Evolutionary conservation across 92 coral and sea anemone genomes (phyloP), one percentile per base, ranked within the genome.

Genomic region (Porites divaricata): DNA sequence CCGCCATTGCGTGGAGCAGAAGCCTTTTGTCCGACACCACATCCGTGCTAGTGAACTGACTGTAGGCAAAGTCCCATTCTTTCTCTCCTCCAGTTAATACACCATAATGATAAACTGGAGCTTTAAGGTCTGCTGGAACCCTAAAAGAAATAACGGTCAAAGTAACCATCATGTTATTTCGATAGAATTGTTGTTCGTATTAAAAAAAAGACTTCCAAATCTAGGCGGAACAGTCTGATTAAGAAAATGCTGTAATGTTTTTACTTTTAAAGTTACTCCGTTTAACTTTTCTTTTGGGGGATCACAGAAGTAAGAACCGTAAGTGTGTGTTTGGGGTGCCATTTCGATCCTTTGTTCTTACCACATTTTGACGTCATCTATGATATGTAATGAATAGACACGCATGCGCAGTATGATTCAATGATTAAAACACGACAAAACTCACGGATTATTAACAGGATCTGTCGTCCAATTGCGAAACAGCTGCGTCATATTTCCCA

Each of bases 41-140:
- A 58, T 63, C 81, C 2, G 87, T 69, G n/a, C 28, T 86, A 20
- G 71, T 75, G 63, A 85, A 92, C 69, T 93, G 96, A 25, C 69
- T 52, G 84, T 52, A 90, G 35, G 69, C 93, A 61, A 93, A 93
- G 64, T 93, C 71, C 96, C 96, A 93, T 25, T 93, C 96, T 19
- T 73, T 80, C 61, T 83, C 92, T 10, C 96, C 94, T 0, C 96
- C 96, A 49, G 58, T 67, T 1, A 83, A 83, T 72, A 93, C 77
- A 61, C 96, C 96, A 74, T 79, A 88, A 65, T 64, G 81, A 54
- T 87, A 90, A 9, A 93, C 96, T 35, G 85, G 23, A 20, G 80
- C 51, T 19, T 93, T 88, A 8, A 93, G 84, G 64, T 93, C 79
- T 49, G 96, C 88, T 26, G 90, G 81, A 6, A 93, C 85, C 61